These are phyloP conservation scores for Lophura nycthemera DNA, from an alignment of 2,113 vertebrate species.

Conservation along the genomic window DNA sequence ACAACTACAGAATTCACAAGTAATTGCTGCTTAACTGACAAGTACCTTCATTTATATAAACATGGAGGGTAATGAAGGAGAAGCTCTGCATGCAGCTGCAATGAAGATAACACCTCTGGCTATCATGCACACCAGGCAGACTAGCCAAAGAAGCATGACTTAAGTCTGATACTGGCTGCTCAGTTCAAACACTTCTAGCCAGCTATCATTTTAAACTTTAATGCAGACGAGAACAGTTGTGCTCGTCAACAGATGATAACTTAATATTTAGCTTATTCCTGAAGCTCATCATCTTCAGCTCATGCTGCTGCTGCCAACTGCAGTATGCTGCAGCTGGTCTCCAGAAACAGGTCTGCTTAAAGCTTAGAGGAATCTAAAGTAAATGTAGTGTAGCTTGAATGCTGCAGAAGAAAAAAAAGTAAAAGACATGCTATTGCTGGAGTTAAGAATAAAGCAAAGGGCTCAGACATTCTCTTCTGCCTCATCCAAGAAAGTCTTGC, in stretches of 20 bases:
- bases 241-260: neutral
- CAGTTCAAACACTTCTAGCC: neutral
- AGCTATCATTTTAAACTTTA: neutral
- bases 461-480: neutral
- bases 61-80: fast-evolving
- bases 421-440: neutral
- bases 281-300: neutral
- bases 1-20: neutral
- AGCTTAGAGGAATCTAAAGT: neutral
- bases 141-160: neutral
- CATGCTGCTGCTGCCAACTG: neutral
- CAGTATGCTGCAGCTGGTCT: neutral
- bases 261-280: neutral
- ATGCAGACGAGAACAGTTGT: neutral
- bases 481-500: neutral
- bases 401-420: neutral
- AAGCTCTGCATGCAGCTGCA: neutral
- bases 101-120: neutral
- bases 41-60: neutral
- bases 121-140: neutral
- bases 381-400: neutral
- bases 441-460: neutral
- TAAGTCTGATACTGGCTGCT: neutral
- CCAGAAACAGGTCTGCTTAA: neutral
- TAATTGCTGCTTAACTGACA: neutral